Base-by-base conservation (phyloP, 2,113 vertebrate genomes). In the Saguinus imperator region DNA sequence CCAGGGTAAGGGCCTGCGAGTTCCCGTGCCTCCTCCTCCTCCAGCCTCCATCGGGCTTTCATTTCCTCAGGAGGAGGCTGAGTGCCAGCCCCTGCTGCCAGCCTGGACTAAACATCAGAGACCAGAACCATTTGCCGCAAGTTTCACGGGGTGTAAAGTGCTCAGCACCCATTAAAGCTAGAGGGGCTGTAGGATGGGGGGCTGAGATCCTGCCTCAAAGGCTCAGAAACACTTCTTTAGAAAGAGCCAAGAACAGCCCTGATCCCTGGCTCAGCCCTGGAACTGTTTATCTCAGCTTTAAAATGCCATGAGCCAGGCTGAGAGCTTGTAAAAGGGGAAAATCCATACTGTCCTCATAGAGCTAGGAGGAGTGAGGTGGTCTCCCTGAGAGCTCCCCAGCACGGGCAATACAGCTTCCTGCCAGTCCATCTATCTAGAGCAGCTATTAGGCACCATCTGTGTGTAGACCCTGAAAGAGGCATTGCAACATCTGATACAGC, bases 21-120 rank as follows among this genome's bases (percentile, higher is more conserved):
- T 40, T 61, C 21, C 96, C 27, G 25, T 0, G 0, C 90, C 84
- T 40, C 48, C 76, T 50, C 88, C 64, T 86, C 45, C 85, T 92
- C 79, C 82, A 29, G 66, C 76, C 83, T 14, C 94, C 94, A 95
- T 96, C 94, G 91, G 93, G 92, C 95, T 98, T 94, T 50, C 91
- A 97, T 98, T 94, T 96, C 92, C 87, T 95, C 18, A 2, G 70
- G 66, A 8, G 40, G 96, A 82, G 92, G 95, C 89, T 23, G 0
- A 61, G 61, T 9, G 90, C 95, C 82, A 97, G 81, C 21, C 81
- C 97, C 57, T 68, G 91, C 5, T 96, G 97, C 95, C 91, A 83
- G 97, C 94, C 98, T 96, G 96, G 91, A 82, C 50, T n/a, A 96
- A 94, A 95, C 96, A 98, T 98, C 97, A 98, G 96, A 97, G 96